phyloP scores from a whole-genome alignment of 2,797 vertebrate species.

The Lagocephalus sceleratus region DNA sequence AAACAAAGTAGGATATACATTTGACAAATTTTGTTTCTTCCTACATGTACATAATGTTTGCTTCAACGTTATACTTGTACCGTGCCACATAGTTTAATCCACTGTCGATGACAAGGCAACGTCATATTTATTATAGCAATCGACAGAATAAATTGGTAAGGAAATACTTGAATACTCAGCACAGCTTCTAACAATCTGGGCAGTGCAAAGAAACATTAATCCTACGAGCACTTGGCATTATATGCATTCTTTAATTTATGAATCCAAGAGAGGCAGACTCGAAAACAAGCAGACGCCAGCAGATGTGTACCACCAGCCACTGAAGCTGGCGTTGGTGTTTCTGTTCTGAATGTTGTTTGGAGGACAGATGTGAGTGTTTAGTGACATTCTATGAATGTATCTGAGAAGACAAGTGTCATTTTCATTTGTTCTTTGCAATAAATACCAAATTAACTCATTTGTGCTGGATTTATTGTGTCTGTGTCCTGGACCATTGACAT shows the following conservation, averaged over 20 bases:
- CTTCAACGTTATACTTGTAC: slow-evolving; percentile 58
- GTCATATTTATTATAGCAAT: slow-evolving; percentile 40
- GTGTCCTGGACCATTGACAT: no score
- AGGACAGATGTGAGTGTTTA: slow-evolving; percentile 22
- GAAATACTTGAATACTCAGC: slow-evolving; percentile 70
- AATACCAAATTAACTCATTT: slow-evolving; percentile 54
- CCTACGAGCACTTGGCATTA: slow-evolving; percentile 38
- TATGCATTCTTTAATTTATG: slow-evolving; percentile 46
- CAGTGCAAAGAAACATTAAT: slow-evolving; percentile 56
- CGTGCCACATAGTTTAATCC: slow-evolving; percentile 57
- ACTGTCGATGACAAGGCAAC: slow-evolving; percentile 19
- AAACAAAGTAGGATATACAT: slow-evolving; percentile 55
- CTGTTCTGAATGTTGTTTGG: slow-evolving; percentile 39
- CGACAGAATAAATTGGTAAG: slow-evolving; percentile 49
- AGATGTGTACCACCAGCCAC: slow-evolving; percentile 15
- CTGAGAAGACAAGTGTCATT: slow-evolving; percentile 41
- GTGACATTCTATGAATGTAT: slow-evolving; percentile 69
- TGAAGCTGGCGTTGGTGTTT: slow-evolving; percentile 24
- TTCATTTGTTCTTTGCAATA: slow-evolving; percentile 63
- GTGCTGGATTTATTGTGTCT: slow-evolving; percentile 14
- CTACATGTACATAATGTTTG: slow-evolving; percentile 67
- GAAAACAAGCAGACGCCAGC: slow-evolving; percentile 18
- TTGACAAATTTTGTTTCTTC: slow-evolving; percentile 38
- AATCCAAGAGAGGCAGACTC: slow-evolving; percentile 15
- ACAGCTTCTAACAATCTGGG: slow-evolving; percentile 54